A percentile compares a stretch with the other conserved stretches of the same genome.
phyloP scores from a whole-genome alignment of 2,113 vertebrate genomes.

The Zootoca vivipara region DNA sequence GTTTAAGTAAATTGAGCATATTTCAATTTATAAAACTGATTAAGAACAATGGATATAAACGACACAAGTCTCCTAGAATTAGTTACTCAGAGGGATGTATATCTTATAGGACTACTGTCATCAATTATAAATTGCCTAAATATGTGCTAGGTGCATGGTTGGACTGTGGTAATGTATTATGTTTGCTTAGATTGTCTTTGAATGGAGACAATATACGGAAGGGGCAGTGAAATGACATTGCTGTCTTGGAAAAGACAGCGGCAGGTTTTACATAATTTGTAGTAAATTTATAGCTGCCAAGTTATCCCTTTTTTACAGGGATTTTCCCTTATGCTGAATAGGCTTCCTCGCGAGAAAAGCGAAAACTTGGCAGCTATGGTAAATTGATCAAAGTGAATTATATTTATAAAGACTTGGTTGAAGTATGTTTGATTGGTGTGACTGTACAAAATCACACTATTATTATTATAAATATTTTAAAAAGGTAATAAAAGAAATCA shows the following conservation, averaged over 20 bases:
- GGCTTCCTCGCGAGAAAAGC: too few species aligned
- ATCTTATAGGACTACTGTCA: background rate
- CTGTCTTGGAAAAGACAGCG: constrained; percentile 42
- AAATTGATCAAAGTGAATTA: constrained; percentile 46
- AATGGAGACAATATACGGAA: constrained; percentile 36
- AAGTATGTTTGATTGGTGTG: constrained; percentile 62
- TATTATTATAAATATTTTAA: constrained; percentile 44
- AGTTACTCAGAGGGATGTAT: background rate
- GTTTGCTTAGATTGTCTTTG: constrained; percentile 35
- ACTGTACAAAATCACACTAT: constrained; percentile 61
- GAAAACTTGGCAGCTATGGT: too few species aligned
- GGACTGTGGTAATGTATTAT: constrained; percentile 37
- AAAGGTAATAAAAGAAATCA: constrained; percentile 51
- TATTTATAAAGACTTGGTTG: constrained; percentile 41
- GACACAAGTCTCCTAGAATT: background rate
- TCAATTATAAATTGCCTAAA: background rate
- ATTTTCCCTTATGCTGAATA: too few species aligned
- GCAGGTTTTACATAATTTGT: constrained; percentile 42
- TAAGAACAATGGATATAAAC: background rate
- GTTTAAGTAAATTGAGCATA: background rate
- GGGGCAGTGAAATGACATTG: constrained; percentile 26
- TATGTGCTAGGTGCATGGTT: background rate
- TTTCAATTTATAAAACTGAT: background rate
- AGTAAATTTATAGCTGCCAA: too few species aligned
- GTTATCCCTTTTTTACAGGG: too few species aligned